Evolutionary conservation across 2,888 invertebrate species (phyloP), one percentile per base, ranked within the genome.

Genomic region (Epiblema foenella): DNA sequence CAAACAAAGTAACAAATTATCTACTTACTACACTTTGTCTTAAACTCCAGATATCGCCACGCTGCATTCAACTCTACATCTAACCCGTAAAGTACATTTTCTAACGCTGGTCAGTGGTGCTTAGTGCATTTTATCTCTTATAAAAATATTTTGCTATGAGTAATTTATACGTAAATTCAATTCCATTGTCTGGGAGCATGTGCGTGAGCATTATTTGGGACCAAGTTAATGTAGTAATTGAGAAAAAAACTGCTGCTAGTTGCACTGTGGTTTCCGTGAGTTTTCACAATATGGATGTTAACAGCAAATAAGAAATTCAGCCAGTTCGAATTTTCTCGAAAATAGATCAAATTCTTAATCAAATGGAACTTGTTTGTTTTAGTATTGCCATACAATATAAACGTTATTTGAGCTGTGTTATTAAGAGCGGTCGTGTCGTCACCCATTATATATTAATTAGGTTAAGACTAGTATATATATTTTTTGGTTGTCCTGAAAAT

Each of bases 1-100:
- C 65, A 70, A 60, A 70, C 65, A 66, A 12, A n/a, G 29, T 65
- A 65, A 70, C 69, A 66, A 70, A 66, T 60, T 66, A 70, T 54
- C 52, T 56, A 46, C 17, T 66, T 60, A 65, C 67, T 37, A 54
- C 24, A 29, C 9, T 37, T 52, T 20, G 10, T 0, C 10, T 39
- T 24, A 10, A 15, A 57, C 20, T 54, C 39, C 39, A 64, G 52
- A 51, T 0, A 15, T 3, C 20, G 37, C 15, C 33, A 39, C 37
- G 8, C 64, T 12, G 39, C 39, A 10, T 20, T 64, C 37, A 39
- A 54, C 24, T 54, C 18, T 54, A 54, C n/a, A 8, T 2, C 8
- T 0, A 37, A 9, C 12, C 18, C 18, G 15, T 1, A 52, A 20
- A 37, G 18, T 10, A 52, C 1, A 52, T 4, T 37, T 52, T 33